Evolutionary conservation across 2,888 invertebrate genomes (phyloP).

Genomic region (Agriopis leucophaearia): DNA sequence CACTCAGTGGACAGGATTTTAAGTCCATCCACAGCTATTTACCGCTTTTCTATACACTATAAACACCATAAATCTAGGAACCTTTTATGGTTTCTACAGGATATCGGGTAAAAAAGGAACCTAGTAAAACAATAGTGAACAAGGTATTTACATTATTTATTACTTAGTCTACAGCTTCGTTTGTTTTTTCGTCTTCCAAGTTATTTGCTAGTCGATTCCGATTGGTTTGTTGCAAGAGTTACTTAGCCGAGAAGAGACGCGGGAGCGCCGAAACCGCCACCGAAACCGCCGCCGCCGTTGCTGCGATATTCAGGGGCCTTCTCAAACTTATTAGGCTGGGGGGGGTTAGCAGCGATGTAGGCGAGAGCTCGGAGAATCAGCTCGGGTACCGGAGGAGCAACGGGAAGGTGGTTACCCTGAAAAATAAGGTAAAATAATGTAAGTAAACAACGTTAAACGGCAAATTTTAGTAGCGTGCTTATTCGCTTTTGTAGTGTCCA

Average conservation of each 20-base stretch:
- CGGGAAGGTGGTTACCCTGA: conserved; percentile 35
- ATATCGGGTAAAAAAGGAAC: neutral
- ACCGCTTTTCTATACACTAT: too few species aligned
- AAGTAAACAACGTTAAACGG: neutral
- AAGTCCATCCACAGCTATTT: too few species aligned
- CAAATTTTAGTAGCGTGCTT: too few species aligned
- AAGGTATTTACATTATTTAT: neutral
- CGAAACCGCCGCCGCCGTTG: too few species aligned
- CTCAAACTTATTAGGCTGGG: neutral
- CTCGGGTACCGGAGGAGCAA: conserved; percentile 25
- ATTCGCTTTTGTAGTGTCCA: too few species aligned
- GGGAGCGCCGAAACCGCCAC: too few species aligned
- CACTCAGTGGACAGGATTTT: too few species aligned
- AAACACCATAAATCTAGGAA: too few species aligned
- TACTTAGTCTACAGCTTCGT: conserved; percentile 5
- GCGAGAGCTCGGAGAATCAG: conserved; percentile 19
- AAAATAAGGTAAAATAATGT: conserved; percentile 3
- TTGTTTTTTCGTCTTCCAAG: neutral
- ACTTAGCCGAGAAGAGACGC: neutral
- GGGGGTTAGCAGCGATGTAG: conserved; percentile 26
- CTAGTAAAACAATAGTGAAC: neutral
- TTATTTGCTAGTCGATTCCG: neutral
- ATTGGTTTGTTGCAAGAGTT: neutral
- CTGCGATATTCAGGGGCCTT: neutral
- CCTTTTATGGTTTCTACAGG: neutral